phyloP scores from a whole-genome alignment of 2,113 vertebrate genomes.

The Cryptotis parvus region DNA sequence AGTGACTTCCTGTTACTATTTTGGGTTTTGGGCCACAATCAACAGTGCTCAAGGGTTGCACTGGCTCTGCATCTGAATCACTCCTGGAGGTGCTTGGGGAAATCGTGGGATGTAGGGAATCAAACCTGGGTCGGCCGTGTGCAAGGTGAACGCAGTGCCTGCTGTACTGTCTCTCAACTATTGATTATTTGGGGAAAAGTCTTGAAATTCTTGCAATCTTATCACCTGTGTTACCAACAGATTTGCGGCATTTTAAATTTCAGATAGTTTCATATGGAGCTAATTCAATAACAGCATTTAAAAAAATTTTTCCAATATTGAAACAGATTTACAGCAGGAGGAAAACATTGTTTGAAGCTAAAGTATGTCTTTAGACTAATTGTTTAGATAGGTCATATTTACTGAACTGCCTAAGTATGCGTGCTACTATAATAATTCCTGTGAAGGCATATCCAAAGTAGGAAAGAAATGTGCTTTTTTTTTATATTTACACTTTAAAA shows the following conservation, averaged over 20 bases:
- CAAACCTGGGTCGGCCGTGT: too few relatives aligned
- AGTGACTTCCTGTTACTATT: background rate
- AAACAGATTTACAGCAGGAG: background rate
- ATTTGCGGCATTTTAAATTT: constrained; percentile 43
- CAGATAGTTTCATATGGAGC: background rate
- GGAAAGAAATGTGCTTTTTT: background rate
- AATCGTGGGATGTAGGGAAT: too few relatives aligned
- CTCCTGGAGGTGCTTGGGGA: too few relatives aligned
- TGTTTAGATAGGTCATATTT: constrained; percentile 33
- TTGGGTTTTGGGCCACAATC: too few relatives aligned
- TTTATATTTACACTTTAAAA: constrained; percentile 39
- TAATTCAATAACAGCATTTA: background rate
- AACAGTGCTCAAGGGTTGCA: too few relatives aligned
- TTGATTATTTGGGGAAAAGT: too few relatives aligned
- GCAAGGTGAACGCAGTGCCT: too few relatives aligned
- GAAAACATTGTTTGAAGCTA: constrained; percentile 4
- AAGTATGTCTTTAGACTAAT: background rate
- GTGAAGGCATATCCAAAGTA: constrained; percentile 7
- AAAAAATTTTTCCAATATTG: too few relatives aligned
- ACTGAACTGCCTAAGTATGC: background rate
- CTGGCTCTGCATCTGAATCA: too few relatives aligned
- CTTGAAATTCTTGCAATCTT: too few relatives aligned
- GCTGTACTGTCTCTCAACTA: too few relatives aligned
- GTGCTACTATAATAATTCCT: background rate
- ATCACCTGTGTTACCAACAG: background rate